A percentile compares a stretch with the other conserved stretches of the same genome.
These are phyloP conservation scores for Picathartes gymnocephalus DNA, from an alignment of 2,113 vertebrate species.

Conservation along the genomic window DNA sequence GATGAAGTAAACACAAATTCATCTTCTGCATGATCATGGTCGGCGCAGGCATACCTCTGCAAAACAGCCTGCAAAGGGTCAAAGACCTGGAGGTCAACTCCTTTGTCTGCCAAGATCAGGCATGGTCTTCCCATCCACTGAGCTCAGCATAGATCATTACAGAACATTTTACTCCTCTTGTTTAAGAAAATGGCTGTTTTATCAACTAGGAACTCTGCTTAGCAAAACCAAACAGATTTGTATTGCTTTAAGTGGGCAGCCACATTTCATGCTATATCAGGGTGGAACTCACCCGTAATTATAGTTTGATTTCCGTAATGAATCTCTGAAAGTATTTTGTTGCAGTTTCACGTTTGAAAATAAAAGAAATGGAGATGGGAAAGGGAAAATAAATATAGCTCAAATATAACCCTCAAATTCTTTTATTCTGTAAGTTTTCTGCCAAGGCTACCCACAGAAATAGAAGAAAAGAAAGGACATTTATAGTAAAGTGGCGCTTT, in stretches of 20 bases:
- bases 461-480: background rate
- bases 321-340: background rate
- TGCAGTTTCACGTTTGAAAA: conserved; percentile 44
- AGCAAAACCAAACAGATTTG: background rate
- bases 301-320: conserved; percentile 12
- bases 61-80: background rate
- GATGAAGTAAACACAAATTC: background rate
- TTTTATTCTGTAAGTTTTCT: background rate
- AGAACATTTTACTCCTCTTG: background rate
- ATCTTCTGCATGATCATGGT: background rate
- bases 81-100: background rate
- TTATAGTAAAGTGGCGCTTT: background rate
- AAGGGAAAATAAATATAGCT: background rate
- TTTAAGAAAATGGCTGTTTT: background rate
- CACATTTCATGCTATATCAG: conserved; percentile 23
- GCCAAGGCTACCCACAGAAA: background rate
- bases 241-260: background rate
- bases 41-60: background rate
- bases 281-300: conserved; percentile 36
- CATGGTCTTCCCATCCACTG: background rate
- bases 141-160: background rate
- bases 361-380: background rate
- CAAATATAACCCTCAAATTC: background rate
- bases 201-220: background rate
- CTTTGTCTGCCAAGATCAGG: background rate